A percentile compares a stretch with the other conserved stretches of the same genome.
phyloP scores from a whole-genome alignment of 2,888 invertebrate genomes.

The Amblyjoppa proteus region DNA sequence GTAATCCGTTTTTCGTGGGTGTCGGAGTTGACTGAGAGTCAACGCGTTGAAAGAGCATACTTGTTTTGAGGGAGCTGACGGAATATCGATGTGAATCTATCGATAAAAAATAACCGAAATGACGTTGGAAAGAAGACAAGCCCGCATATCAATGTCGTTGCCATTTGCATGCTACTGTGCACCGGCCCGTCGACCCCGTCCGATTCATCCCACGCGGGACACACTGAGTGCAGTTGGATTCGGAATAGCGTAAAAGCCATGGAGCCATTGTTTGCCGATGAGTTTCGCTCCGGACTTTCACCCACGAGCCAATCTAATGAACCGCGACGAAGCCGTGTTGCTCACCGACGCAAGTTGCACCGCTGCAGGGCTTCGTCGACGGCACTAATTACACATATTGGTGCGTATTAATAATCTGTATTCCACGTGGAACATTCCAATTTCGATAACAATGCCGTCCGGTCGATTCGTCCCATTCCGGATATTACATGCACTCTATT shows the following conservation, averaged over 20 bases:
- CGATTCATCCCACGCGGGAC: too few relatives aligned
- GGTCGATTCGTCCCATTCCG: not conserved
- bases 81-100: too few relatives aligned
- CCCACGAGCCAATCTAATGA: not conserved
- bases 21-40: too few relatives aligned
- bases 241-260: not conserved
- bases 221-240: not conserved
- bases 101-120: too few relatives aligned
- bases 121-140: too few relatives aligned
- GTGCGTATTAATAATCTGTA: slow-evolving; percentile 8
- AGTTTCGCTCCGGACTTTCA: not conserved
- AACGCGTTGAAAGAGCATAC: too few relatives aligned
- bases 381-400: slow-evolving; percentile 38
- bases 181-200: too few relatives aligned
- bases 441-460: slow-evolving; percentile 25
- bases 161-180: too few relatives aligned
- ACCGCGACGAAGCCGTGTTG: not conserved
- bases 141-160: too few relatives aligned
- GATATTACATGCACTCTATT: not conserved
- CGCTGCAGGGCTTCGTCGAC: slow-evolving; percentile 27
- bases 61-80: too few relatives aligned
- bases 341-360: not conserved
- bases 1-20: too few relatives aligned
- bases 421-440: slow-evolving; percentile 7
- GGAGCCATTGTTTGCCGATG: not conserved